Percentiles rank a stretch among this genome's conserved stretches.
Conservation (phyloP, 2,888 invertebrate genomes). For the Drosophila robusta region DNA sequence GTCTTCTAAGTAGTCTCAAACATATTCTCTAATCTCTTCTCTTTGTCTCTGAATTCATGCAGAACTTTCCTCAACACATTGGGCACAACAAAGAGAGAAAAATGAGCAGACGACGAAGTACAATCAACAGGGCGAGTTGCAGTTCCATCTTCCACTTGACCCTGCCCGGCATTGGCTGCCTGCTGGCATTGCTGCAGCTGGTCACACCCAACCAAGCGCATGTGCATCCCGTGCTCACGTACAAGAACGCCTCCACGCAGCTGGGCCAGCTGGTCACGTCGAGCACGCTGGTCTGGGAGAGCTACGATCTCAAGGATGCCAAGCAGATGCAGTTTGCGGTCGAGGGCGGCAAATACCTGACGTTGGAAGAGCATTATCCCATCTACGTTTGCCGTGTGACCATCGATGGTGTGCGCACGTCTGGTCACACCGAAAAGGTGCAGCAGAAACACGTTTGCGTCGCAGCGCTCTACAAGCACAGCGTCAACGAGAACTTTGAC, state of each 20-base stretch:
- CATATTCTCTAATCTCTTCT: neutral
- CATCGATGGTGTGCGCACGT: slow-evolving; percentile 90
- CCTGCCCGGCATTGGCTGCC: slow-evolving; percentile 15
- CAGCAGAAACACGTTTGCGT: slow-evolving; percentile 88
- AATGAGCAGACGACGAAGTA: slow-evolving; percentile 38
- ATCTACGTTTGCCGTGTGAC: slow-evolving; percentile 91
- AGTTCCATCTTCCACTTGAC: neutral
- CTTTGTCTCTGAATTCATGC: slow-evolving; percentile 7
- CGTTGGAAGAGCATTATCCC: slow-evolving; percentile 84
- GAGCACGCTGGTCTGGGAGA: slow-evolving; percentile 91
- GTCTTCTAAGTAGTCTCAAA: neutral
- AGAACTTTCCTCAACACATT: slow-evolving; percentile 43
- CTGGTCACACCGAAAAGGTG: slow-evolving; percentile 86
- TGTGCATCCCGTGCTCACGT: slow-evolving; percentile 80
- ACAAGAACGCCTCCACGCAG: slow-evolving; percentile 81
- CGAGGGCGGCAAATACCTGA: slow-evolving; percentile 87
- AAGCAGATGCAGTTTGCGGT: slow-evolving; percentile 88
- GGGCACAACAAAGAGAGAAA: slow-evolving; percentile 33
- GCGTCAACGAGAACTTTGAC: slow-evolving; percentile 88
- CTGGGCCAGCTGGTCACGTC: slow-evolving; percentile 91
- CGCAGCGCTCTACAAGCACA: slow-evolving; percentile 87
- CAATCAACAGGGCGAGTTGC: slow-evolving; percentile 31
- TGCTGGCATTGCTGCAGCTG: slow-evolving; percentile 47
- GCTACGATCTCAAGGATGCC: slow-evolving; percentile 85
- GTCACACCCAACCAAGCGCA: slow-evolving; percentile 58